These are phyloP conservation scores for Galerucella calmariensis DNA, from an alignment of 2,888 invertebrate species.

Conservation along the genomic window DNA sequence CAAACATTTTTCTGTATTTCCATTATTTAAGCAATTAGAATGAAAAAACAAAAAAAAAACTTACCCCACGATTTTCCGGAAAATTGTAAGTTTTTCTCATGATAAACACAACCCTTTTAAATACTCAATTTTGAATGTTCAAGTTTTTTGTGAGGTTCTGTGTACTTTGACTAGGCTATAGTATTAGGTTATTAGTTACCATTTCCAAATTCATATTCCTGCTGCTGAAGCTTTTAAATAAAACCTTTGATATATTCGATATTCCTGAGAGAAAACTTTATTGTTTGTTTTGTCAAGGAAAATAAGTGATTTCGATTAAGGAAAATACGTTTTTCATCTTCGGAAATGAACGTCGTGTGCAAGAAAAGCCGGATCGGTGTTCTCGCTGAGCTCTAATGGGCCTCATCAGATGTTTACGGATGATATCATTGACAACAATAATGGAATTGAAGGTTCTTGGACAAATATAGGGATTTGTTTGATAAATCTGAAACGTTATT, in stretches of 20 bases:
- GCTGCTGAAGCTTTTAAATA: constrained; percentile 2
- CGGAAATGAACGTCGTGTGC: constrained; percentile 37
- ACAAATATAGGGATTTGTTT: constrained; percentile 27
- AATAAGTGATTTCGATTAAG: constrained; percentile 39
- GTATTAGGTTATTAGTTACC: not conserved
- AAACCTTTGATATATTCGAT: constrained; percentile 25
- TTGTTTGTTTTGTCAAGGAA: constrained; percentile 37
- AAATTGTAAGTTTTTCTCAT: too few relatives aligned
- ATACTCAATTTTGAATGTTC: too few relatives aligned
- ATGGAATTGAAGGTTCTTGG: constrained; percentile 20
- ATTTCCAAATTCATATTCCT: not conserved
- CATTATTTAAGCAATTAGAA: too few relatives aligned
- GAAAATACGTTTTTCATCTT: constrained; percentile 39
- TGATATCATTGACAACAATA: constrained; percentile 34
- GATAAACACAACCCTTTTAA: too few relatives aligned
- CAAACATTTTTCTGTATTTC: too few relatives aligned
- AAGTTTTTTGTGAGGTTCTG: too few relatives aligned
- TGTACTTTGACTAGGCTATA: too few relatives aligned
- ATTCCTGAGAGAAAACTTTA: constrained; percentile 22
- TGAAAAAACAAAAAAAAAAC: too few relatives aligned
- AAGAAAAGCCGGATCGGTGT: constrained; percentile 35
- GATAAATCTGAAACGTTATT: constrained; percentile 15
- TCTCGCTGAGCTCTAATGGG: constrained; percentile 30
- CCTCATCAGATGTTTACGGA: constrained; percentile 37
- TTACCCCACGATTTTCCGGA: too few relatives aligned